A percentile compares a stretch with the other conserved stretches of the same genome.
Evolutionary conservation across 2,888 invertebrate species (phyloP).

Genomic region (Caenorhabditis doughertyi): DNA sequence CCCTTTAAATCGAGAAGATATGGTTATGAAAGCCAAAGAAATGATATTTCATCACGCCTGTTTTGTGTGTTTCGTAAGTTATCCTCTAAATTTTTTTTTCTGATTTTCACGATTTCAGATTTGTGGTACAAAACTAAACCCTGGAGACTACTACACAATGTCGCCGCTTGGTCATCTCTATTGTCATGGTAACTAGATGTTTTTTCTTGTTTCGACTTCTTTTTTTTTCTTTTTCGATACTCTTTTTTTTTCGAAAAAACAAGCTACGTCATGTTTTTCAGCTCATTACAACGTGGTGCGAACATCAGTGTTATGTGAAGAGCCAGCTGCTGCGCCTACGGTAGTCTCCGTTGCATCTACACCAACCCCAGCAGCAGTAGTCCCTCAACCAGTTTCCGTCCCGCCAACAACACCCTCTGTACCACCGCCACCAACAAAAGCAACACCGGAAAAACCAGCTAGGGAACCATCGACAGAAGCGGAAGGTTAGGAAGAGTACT

Average conservation of each 20-base stretch:
- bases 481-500: constrained; percentile 50
- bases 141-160: constrained; percentile 94
- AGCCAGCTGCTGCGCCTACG: constrained; percentile 31
- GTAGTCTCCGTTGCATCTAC: neutral
- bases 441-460: constrained; percentile 20
- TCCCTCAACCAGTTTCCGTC: neutral
- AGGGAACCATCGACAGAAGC: constrained; percentile 53
- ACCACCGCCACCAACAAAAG: neutral
- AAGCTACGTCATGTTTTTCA: constrained; percentile 43
- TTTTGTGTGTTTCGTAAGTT: constrained; percentile 88
- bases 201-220: neutral
- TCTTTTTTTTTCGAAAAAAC: constrained; percentile 3
- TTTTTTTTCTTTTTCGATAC: neutral
- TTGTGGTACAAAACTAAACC: constrained; percentile 90
- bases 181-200: constrained; percentile 75
- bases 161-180: constrained; percentile 86
- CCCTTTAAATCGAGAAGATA: constrained; percentile 91
- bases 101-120: constrained; percentile 83
- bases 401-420: constrained; percentile 4
- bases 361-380: neutral
- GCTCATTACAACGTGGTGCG: constrained; percentile 62
- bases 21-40: constrained; percentile 93
- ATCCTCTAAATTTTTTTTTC: neutral
- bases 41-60: constrained; percentile 92
- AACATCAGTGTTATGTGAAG: constrained; percentile 51